Conservation (phyloP, 2,113 vertebrate genomes). For the Euleptes europaea region DNA sequence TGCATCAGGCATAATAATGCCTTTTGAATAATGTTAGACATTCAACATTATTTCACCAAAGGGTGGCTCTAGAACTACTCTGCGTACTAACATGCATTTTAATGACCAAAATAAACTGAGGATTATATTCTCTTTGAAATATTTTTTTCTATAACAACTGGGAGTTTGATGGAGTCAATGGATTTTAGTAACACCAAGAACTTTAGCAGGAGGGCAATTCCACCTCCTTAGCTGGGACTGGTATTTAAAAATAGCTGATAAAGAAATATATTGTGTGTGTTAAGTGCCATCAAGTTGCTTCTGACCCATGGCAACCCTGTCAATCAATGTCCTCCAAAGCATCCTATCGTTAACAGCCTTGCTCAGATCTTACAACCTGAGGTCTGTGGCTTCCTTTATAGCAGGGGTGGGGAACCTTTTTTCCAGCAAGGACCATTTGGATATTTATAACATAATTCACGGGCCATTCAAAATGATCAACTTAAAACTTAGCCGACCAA, state of each 20-base stretch:
- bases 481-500: no score
- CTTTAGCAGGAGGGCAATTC: not conserved
- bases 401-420: no score
- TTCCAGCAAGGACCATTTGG: no score
- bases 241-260: not conserved
- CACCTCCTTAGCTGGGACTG: not conserved
- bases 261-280: no score
- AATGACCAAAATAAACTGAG: not conserved
- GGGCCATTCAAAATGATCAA: no score
- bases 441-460: no score
- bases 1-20: not conserved
- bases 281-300: no score
- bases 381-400: no score
- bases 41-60: not conserved
- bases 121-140: not conserved
- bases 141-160: not conserved
- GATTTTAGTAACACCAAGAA: not conserved
- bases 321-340: not conserved
- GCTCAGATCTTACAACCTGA: no score
- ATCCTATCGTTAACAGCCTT: no score
- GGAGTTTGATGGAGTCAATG: not conserved
- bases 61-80: not conserved
- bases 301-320: no score
- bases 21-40: not conserved
- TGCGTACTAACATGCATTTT: not conserved